A percentile compares a stretch with the other conserved stretches of the same genome.
Evolutionary conservation across 2,888 invertebrate genomes (phyloP).

Genomic region (Epirrhoe tristata): DNA sequence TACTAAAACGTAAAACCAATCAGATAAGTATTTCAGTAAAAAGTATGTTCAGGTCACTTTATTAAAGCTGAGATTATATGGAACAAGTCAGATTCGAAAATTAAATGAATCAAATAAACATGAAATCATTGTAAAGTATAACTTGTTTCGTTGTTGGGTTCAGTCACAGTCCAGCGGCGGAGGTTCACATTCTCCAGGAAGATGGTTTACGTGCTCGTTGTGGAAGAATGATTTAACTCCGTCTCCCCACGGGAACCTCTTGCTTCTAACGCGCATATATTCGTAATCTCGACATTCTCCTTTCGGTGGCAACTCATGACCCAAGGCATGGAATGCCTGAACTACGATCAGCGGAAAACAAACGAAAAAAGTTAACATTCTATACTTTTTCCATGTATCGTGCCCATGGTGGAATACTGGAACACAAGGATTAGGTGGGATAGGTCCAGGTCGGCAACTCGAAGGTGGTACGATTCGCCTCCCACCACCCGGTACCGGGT

Average conservation of each 20-base stretch:
- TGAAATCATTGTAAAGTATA: background rate
- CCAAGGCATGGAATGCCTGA: conserved; percentile 53
- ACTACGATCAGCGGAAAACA: conserved; percentile 65
- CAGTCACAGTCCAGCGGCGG: conserved; percentile 67
- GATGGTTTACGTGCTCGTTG: conserved; percentile 89
- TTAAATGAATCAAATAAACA: background rate
- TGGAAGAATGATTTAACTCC: conserved; percentile 94
- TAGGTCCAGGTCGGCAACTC: conserved; percentile 57
- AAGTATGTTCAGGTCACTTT: conserved; percentile 26
- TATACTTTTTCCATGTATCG: conserved; percentile 64
- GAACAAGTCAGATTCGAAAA: background rate
- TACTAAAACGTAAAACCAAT: too few species aligned
- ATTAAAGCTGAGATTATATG: background rate
- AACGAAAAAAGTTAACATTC: conserved; percentile 61
- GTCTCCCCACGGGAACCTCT: conserved; percentile 96
- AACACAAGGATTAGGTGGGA: conserved; percentile 63
- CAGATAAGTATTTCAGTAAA: background rate
- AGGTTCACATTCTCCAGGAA: conserved; percentile 70
- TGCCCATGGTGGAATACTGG: conserved; percentile 63
- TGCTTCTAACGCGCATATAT: conserved; percentile 90
- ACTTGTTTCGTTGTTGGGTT: conserved; percentile 15
- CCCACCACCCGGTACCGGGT: conserved; percentile 53
- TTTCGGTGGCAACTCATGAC: conserved; percentile 53
- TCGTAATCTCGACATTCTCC: conserved; percentile 86
- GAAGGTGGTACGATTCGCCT: conserved; percentile 58